Percentiles rank a stretch among this genome's conserved stretches.
phyloP scores from a whole-genome alignment of 2,888 invertebrate species.

The Halocaridina rubra region DNA sequence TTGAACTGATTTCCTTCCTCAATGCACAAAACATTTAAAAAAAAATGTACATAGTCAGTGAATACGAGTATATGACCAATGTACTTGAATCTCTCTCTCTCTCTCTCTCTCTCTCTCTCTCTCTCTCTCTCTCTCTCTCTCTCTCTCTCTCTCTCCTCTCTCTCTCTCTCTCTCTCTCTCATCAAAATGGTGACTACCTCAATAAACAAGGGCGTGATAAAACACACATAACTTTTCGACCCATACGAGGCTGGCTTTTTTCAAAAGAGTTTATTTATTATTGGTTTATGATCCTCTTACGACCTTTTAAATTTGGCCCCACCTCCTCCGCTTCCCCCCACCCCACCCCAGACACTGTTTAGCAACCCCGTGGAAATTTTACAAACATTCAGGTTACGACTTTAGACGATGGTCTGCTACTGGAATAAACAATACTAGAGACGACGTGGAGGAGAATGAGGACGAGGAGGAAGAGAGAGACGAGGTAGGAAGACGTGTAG shows the following conservation, averaged over 20 bases:
- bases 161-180: slow-evolving; percentile 4
- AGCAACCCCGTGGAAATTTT: neutral
- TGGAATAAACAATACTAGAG: neutral
- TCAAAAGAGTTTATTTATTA: neutral
- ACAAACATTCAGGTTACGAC: neutral
- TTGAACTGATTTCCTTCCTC: too few relatives aligned
- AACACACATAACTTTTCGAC: neutral
- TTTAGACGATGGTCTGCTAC: neutral
- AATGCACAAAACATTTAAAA: too few relatives aligned
- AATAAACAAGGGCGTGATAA: neutral
- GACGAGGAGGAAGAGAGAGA: neutral
- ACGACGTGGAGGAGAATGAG: neutral
- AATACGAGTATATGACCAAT: too few relatives aligned
- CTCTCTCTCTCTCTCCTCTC: too few relatives aligned
- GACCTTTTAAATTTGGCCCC: neutral
- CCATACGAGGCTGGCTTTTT: neutral
- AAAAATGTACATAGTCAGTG: too few relatives aligned
- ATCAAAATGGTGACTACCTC: neutral
- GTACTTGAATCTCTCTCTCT: neutral
- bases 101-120: slow-evolving; percentile 17
- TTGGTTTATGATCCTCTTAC: neutral
- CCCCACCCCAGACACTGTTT: neutral
- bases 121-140: neutral
- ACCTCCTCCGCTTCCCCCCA: neutral
- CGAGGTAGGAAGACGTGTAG: neutral